A percentile compares a stretch with the other conserved stretches of the same genome.
Conservation (phyloP, 2,797 vertebrate genomes). For the Acomys russatus region DNA sequence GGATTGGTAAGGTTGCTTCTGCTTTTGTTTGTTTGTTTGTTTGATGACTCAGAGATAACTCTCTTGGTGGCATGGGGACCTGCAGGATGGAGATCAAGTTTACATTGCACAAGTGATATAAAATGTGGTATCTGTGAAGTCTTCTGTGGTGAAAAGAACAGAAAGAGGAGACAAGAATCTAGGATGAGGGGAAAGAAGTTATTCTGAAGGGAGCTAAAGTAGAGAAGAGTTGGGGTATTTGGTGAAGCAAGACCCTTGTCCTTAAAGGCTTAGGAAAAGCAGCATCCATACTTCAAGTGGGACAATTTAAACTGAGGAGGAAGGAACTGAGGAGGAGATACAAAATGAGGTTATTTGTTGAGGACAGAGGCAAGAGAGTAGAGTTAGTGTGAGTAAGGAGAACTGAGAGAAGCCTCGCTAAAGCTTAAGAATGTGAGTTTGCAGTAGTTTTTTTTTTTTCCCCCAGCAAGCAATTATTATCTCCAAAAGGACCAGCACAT, state of each 20-base stretch:
- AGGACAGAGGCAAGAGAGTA: not conserved
- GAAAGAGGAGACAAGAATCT: not conserved
- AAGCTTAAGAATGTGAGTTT: not conserved
- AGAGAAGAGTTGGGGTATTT: not conserved
- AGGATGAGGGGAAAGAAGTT: not conserved
- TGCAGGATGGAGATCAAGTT: not conserved
- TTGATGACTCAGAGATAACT: not conserved
- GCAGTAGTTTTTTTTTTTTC: not conserved
- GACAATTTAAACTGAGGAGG: not conserved
- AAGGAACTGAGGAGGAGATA: not conserved
- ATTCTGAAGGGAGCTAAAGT: not conserved
- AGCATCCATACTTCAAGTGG: not conserved
- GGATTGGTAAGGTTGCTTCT: not conserved
- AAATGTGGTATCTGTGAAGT: not conserved
- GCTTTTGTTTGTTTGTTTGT: not conserved
- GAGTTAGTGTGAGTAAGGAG: not conserved
- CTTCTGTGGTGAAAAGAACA: not conserved
- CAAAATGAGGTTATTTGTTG: not conserved
- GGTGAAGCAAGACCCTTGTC: not conserved
- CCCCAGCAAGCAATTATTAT: not conserved
- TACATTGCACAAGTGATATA: not conserved
- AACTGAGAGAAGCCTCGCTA: not conserved
- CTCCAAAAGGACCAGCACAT: not conserved
- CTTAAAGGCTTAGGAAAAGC: not conserved
- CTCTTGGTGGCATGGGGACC: not conserved